A percentile compares a stretch with the other conserved stretches of the same genome.
Evolutionary conservation across 2,888 invertebrate genomes (phyloP).

Genomic region (Leptopterna dolabrata): DNA sequence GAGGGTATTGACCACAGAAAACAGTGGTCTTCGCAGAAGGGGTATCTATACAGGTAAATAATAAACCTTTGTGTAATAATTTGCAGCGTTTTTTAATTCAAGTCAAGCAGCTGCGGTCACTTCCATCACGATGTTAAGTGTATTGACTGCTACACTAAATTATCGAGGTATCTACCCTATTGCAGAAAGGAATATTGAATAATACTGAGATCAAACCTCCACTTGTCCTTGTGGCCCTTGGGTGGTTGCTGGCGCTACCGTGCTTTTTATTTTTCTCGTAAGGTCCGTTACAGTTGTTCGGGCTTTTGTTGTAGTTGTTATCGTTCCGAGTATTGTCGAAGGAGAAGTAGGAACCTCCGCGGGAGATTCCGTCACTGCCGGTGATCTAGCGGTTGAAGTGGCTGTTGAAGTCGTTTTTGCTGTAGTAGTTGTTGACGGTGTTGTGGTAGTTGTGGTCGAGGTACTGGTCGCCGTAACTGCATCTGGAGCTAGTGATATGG

Average conservation of each 20-base stretch:
- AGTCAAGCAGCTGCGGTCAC: no score
- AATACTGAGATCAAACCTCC: not conserved
- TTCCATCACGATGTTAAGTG: no score
- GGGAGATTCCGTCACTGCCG: not conserved
- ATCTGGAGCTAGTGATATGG: not conserved
- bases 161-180: no score
- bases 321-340: not conserved
- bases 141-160: no score
- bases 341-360: not conserved
- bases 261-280: not conserved
- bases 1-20: no score
- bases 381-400: not conserved
- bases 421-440: not conserved
- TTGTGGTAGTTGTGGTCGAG: not conserved
- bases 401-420: not conserved
- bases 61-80: no score
- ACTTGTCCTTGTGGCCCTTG: constrained; percentile 37
- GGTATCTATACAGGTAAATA: no score
- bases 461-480: not conserved
- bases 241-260: not conserved
- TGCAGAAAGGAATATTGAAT: no score
- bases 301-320: not conserved
- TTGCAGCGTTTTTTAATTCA: no score
- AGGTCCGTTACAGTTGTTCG: not conserved
- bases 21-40: no score